phyloP scores from a whole-genome alignment of 2,888 invertebrate species.

The Caenorhabditis macrosperma region DNA sequence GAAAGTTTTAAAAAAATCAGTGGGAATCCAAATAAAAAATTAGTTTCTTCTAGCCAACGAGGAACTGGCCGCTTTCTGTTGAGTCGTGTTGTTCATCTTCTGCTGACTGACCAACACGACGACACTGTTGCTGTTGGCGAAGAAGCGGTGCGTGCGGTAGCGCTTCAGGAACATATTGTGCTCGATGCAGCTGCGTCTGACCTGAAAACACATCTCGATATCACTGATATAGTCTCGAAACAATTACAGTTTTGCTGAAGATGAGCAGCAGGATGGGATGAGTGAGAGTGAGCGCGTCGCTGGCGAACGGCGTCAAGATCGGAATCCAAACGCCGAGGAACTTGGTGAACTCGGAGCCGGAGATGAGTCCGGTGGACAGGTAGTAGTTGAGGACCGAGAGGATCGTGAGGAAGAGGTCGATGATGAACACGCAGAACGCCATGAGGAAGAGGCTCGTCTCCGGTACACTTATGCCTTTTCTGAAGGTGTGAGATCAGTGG shows the following conservation, averaged over 20 bases:
- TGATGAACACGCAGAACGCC: constrained; percentile 19
- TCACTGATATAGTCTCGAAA: too few relatives aligned
- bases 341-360: not conserved
- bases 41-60: too few relatives aligned
- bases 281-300: constrained; percentile 31
- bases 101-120: not conserved
- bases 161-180: not conserved
- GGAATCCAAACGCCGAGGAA: constrained; percentile 1
- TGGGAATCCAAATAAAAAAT: too few relatives aligned
- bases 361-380: not conserved
- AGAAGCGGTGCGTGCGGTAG: not conserved
- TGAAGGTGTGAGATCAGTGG: not conserved
- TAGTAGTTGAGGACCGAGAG: constrained; percentile 26
- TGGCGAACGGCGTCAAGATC: constrained; percentile 26
- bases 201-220: too few relatives aligned
- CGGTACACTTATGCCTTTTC: constrained; percentile 15
- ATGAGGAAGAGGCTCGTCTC: constrained; percentile 20
- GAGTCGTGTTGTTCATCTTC: too few relatives aligned
- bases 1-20: too few relatives aligned
- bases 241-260: constrained; percentile 24
- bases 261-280: constrained; percentile 18
- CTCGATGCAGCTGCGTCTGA: not conserved
- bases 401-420: constrained; percentile 21
- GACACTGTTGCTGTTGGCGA: not conserved
- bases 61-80: too few relatives aligned